Evolutionary conservation across 2,888 invertebrate species (phyloP).

Genomic region (Timema cristinae): DNA sequence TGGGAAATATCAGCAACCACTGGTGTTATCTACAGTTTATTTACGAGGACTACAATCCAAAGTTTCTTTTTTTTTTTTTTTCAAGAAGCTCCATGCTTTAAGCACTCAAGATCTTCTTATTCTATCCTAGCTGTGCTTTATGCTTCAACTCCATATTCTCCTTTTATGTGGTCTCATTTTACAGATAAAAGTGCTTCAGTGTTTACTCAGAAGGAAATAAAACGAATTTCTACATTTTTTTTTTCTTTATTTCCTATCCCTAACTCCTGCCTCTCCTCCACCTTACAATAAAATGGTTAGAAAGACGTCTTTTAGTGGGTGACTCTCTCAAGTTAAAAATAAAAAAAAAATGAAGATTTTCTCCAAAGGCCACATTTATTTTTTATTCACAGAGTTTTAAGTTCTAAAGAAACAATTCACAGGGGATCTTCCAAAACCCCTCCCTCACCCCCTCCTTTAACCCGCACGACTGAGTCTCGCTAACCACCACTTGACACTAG

Average conservation of each 20-base stretch:
- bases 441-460: no score
- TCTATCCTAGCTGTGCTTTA: background rate
- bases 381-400: background rate
- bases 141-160: conserved; percentile 8
- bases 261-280: background rate
- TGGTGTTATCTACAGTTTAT: no score
- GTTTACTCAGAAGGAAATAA: conserved; percentile 17
- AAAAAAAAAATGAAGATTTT: background rate
- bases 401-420: background rate
- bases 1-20: no score
- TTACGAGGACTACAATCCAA: no score
- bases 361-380: conserved; percentile 11
- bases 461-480: no score
- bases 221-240: conserved; percentile 11
- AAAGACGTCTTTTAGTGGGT: background rate
- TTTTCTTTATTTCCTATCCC: background rate
- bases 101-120: no score
- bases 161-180: conserved; percentile 17
- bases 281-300: background rate
- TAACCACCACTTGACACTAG: conserved; percentile 9
- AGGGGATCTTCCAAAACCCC: background rate
- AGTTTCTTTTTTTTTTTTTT: no score
- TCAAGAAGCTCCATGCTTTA: no score
- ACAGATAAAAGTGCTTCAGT: conserved; percentile 13
- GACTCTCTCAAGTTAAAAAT: background rate